Evolutionary conservation across 2,797 vertebrate genomes (phyloP).

Genomic region (Enteromius unitaeniatus): DNA sequence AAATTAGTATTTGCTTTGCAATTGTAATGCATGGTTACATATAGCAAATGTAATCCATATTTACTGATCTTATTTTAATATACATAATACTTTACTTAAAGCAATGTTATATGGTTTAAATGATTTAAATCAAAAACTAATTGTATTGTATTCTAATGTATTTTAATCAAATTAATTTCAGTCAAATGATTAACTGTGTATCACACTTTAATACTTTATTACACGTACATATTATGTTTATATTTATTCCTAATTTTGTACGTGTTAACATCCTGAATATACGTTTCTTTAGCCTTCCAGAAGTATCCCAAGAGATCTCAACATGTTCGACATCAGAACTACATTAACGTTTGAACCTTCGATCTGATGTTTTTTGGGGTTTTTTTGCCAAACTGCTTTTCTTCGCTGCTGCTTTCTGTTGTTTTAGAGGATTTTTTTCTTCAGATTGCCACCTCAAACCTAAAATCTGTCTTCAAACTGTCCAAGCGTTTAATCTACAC

Average conservation of each 20-base stretch:
- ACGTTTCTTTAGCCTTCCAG: background rate
- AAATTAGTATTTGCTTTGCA: background rate
- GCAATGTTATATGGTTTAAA: no score
- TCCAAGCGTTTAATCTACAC: background rate
- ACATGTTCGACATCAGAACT: background rate
- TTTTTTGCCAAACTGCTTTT: background rate
- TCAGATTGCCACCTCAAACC: background rate
- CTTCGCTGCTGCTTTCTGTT: background rate
- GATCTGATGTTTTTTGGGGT: background rate
- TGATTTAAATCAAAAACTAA: no score
- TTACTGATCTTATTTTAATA: no score
- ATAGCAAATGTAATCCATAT: no score
- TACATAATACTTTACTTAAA: no score
- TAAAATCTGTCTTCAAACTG: background rate
- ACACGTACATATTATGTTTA: background rate
- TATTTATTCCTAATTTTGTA: background rate
- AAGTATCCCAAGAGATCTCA: background rate
- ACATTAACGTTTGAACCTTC: background rate
- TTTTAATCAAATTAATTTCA: no score
- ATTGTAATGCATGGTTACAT: background rate
- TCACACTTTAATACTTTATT: background rate
- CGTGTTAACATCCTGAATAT: background rate
- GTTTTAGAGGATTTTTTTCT: background rate
- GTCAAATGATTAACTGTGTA: background rate
- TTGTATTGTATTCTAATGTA: no score